Evolutionary conservation across 2,888 invertebrate species (phyloP).

Genomic region (Cryptophagus acutangulus): DNA sequence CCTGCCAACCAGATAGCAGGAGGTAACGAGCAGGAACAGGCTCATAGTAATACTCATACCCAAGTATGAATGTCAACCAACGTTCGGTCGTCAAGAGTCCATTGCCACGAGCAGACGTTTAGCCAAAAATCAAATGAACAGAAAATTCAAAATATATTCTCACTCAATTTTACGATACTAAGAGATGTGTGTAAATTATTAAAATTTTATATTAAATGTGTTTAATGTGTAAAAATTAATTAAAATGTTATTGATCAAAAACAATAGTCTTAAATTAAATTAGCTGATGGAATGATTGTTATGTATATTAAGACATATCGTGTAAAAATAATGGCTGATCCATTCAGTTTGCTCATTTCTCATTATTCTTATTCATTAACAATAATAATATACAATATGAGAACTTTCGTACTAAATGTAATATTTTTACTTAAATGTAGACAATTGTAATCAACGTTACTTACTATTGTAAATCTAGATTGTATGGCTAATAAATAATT

Average conservation of each 20-base stretch:
- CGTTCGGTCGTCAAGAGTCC: not conserved
- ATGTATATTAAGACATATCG: slow-evolving; percentile 3
- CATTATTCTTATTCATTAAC: slow-evolving; percentile 4
- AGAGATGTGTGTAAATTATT: too few relatives aligned
- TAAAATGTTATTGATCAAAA: too few relatives aligned
- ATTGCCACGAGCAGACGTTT: not conserved
- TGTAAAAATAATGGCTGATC: slow-evolving; percentile 3
- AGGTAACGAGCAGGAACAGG: slow-evolving; percentile 64
- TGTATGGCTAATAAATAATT: slow-evolving; percentile 36
- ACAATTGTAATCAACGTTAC: slow-evolving; percentile 29
- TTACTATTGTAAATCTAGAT: slow-evolving; percentile 38
- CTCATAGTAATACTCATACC: slow-evolving; percentile 80
- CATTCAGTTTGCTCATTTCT: slow-evolving; percentile 4
- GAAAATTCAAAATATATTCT: too few relatives aligned
- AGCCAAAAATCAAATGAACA: not conserved
- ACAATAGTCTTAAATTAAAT: too few relatives aligned
- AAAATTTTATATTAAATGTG: too few relatives aligned
- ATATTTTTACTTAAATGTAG: slow-evolving; percentile 40
- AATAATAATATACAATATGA: slow-evolving; percentile 3
- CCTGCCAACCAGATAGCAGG: slow-evolving; percentile 72
- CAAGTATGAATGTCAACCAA: slow-evolving; percentile 62
- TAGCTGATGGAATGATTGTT: too few relatives aligned
- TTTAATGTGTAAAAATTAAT: too few relatives aligned
- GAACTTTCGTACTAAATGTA: slow-evolving; percentile 26
- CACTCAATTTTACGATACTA: too few relatives aligned